Conservation (phyloP, 2,888 invertebrate species). For the Microctonus hyperodae region DNA sequence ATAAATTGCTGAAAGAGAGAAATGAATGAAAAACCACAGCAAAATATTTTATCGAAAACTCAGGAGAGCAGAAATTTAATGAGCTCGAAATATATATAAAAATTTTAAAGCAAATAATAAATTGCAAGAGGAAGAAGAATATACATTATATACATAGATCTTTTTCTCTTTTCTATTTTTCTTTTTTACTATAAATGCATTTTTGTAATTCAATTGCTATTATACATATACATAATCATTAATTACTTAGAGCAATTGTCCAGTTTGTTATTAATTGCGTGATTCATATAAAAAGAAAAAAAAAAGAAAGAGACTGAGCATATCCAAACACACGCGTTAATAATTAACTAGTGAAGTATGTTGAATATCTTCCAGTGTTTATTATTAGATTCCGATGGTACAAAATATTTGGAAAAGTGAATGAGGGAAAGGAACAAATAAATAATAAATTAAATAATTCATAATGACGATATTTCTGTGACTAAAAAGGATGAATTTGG, state of each 20-base stretch:
- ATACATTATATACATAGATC: not conserved
- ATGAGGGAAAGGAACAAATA: conserved; percentile 1
- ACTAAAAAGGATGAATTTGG: conserved; percentile 24
- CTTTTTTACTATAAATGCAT: conserved; percentile 10
- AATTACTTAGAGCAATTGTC: conserved; percentile 23
- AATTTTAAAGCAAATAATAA: not conserved
- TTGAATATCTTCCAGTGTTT: conserved; percentile 19
- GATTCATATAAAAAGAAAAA: conserved; percentile 18
- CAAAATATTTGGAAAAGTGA: not conserved
- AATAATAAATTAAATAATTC: not conserved
- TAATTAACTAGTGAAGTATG: conserved; percentile 13
- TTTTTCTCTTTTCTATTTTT: not conserved
- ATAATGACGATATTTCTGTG: conserved; percentile 18
- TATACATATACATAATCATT: conserved; percentile 18
- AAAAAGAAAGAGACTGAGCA: conserved; percentile 18
- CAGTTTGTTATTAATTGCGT: conserved; percentile 17
- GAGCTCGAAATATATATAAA: not conserved
- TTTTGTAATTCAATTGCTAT: conserved; percentile 17
- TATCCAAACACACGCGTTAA: not conserved
- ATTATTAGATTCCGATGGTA: conserved; percentile 14
- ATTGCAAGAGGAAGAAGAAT: not conserved
- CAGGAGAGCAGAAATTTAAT: not conserved
- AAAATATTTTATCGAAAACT: not conserved
- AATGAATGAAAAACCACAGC: conserved; percentile 1
- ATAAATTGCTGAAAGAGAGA: not conserved